phyloP scores from a whole-genome alignment of 2,888 invertebrate species.

The Chrysina gloriosa region DNA sequence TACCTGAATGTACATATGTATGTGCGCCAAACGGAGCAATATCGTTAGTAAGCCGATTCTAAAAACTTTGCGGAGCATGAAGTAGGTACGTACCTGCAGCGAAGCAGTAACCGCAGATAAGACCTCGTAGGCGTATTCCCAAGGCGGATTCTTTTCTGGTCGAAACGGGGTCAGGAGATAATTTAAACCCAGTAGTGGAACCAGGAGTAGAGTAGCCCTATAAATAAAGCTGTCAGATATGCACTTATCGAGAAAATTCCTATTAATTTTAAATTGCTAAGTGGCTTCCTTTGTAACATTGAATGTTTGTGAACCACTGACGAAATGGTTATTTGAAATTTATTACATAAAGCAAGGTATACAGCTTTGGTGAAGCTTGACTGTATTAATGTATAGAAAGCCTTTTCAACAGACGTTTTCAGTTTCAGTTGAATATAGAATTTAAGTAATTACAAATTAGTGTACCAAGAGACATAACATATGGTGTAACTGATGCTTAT shows the following conservation, averaged over 20 bases:
- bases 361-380: no score
- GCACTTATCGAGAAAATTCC: background rate
- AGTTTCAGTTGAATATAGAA: no score
- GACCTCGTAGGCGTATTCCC: constrained; percentile 85
- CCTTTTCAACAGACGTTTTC: no score
- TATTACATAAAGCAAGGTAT: no score
- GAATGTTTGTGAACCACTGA: no score
- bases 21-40: background rate
- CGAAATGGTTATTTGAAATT: no score
- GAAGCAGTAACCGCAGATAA: constrained; percentile 88
- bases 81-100: constrained; percentile 76
- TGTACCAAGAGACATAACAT: no score
- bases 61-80: constrained; percentile 9
- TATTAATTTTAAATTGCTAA: background rate
- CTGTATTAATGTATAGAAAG: no score
- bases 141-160: constrained; percentile 74
- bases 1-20: background rate
- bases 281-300: no score
- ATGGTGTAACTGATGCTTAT: no score
- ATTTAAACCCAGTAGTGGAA: constrained; percentile 91
- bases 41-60: background rate
- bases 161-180: constrained; percentile 90
- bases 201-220: constrained; percentile 88
- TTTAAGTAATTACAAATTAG: no score
- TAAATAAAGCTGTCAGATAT: constrained; percentile 48